These are phyloP conservation scores for Chalcis sispes DNA, from an alignment of 2,888 invertebrate genomes.

Conservation along the genomic window DNA sequence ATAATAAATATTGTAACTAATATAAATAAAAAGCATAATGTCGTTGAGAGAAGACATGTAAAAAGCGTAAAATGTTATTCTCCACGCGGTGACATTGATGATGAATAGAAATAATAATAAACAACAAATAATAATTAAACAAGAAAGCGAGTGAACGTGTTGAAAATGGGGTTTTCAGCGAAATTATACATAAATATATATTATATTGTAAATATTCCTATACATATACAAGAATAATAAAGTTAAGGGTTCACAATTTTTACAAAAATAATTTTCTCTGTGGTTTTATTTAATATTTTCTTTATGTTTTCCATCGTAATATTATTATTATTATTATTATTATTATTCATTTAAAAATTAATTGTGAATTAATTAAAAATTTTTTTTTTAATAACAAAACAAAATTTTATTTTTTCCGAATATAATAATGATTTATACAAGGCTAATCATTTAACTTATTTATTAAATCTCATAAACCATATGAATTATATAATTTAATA, in stretches of 20 bases:
- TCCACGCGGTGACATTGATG: conserved; percentile 45
- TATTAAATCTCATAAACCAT: not conserved
- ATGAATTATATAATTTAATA: not conserved
- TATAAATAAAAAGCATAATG: conserved; percentile 57
- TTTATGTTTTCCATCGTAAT: not conserved
- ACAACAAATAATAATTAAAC: conserved; percentile 63
- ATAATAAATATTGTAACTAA: conserved; percentile 61
- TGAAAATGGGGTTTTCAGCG: conserved; percentile 66
- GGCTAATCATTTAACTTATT: conserved; percentile 19
- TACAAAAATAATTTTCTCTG: conserved; percentile 61
- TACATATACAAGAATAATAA: conserved; percentile 72
- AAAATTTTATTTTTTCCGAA: too few relatives aligned
- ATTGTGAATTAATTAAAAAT: not conserved
- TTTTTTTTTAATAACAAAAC: not conserved
- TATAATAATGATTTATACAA: too few relatives aligned
- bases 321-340: not conserved
- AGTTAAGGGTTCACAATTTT: conserved; percentile 73
- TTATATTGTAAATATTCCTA: conserved; percentile 73
- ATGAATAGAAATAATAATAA: conserved; percentile 64
- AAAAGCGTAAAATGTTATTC: conserved; percentile 59
- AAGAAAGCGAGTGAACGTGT: conserved; percentile 59
- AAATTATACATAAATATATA: conserved; percentile 66
- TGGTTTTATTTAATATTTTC: not conserved
- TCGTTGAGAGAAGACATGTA: conserved; percentile 59
- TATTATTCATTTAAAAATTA: not conserved